phyloP scores from a whole-genome alignment of 2,888 invertebrate species.

The Carabus problematicus region DNA sequence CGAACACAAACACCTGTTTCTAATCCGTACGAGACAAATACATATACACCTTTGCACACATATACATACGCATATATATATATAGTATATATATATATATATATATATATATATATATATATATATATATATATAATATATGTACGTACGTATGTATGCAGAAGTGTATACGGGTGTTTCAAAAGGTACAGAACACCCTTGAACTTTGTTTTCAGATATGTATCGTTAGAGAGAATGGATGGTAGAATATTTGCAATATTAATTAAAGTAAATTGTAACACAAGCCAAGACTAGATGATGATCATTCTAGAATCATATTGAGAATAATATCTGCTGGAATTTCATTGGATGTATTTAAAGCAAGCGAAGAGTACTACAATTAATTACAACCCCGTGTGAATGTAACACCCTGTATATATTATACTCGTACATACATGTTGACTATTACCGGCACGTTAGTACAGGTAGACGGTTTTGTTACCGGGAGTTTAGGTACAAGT shows the following conservation, averaged over 20 bases:
- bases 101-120: too few relatives aligned
- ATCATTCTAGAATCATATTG: not conserved
- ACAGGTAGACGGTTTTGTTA: not conserved
- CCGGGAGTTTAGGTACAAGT: not conserved
- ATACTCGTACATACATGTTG: not conserved
- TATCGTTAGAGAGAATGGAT: too few relatives aligned
- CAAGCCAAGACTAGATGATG: too few relatives aligned
- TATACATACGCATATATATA: too few relatives aligned
- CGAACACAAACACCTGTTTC: conserved; percentile 39
- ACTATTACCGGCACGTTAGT: not conserved
- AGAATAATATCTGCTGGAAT: too few relatives aligned
- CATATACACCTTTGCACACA: too few relatives aligned
- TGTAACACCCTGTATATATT: not conserved
- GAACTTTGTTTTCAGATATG: too few relatives aligned
- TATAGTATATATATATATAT: too few relatives aligned
- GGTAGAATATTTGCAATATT: conserved; percentile 3
- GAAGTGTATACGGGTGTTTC: too few relatives aligned
- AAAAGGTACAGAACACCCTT: too few relatives aligned
- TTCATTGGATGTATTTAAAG: not conserved
- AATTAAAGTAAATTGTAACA: not conserved
- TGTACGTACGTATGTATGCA: too few relatives aligned
- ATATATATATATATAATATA: too few relatives aligned
- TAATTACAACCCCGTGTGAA: not conserved
- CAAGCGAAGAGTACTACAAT: not conserved
- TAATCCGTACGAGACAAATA: conserved; percentile 15